Conservation (phyloP, 1,140 invertebrate genomes). For the Drosophila dunni region DNA sequence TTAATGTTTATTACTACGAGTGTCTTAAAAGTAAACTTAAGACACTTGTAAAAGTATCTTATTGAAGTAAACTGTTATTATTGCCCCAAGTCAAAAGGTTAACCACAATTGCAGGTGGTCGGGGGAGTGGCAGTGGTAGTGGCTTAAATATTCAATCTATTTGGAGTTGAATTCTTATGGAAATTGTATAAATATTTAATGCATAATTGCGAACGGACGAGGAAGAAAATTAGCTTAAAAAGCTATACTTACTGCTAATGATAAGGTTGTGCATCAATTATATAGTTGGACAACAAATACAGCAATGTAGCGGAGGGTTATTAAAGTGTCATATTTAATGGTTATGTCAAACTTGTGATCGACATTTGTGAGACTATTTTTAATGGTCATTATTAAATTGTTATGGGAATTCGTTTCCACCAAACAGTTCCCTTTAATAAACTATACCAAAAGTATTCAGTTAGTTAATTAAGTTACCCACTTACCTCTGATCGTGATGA, state of each 20-base stretch:
- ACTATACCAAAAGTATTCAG: too few relatives aligned
- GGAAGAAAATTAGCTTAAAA: too few relatives aligned
- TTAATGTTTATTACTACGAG: slow-evolving; percentile 45
- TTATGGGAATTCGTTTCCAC: too few relatives aligned
- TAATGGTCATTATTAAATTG: too few relatives aligned
- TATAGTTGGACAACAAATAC: too few relatives aligned
- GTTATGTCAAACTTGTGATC: too few relatives aligned
- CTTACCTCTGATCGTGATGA: slow-evolving; percentile 86
- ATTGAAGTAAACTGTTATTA: slow-evolving; percentile 13
- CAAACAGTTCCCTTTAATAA: too few relatives aligned
- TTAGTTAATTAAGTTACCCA: background rate
- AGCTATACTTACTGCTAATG: background rate
- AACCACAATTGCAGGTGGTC: background rate
- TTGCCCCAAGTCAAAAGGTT: slow-evolving; percentile 9
- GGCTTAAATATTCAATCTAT: slow-evolving; percentile 6
- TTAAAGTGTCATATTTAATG: too few relatives aligned
- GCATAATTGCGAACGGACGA: background rate
- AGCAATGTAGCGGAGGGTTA: too few relatives aligned
- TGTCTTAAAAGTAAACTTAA: slow-evolving; percentile 29
- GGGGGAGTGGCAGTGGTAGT: background rate
- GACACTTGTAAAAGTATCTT: slow-evolving; percentile 13
- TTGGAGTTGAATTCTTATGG: slow-evolving; percentile 3
- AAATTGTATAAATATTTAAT: slow-evolving; percentile 17
- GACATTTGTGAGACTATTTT: too few relatives aligned
- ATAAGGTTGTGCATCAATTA: too few relatives aligned